Conservation (phyloP, 2,113 vertebrate genomes). For the Grammomys dolichurus region DNA sequence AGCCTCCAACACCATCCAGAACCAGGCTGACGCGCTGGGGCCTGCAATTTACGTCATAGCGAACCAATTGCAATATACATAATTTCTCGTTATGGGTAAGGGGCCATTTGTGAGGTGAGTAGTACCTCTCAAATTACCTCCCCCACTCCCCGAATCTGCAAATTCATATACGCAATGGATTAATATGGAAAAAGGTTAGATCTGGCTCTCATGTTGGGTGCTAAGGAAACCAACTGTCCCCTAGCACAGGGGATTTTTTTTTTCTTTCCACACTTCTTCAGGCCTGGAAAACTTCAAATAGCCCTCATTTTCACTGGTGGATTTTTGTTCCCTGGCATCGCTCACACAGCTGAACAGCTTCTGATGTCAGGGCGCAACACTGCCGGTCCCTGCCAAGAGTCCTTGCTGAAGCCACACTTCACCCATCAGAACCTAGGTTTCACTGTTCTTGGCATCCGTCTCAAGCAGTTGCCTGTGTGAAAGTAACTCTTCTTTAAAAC, state of each 20-base stretch:
- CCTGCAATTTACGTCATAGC: background rate
- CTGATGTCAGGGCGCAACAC: conserved; percentile 57
- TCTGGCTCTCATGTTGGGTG: background rate
- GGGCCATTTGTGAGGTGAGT: conserved; percentile 64
- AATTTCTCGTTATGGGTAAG: conserved; percentile 21
- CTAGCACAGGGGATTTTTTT: conserved; percentile 55
- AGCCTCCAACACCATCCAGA: background rate
- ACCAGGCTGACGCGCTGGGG: background rate
- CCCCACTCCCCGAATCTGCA: background rate
- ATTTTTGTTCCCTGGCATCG: background rate
- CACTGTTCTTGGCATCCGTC: background rate
- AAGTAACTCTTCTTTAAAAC: conserved; percentile 66
- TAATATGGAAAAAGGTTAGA: conserved; percentile 56
- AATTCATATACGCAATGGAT: conserved; percentile 76
- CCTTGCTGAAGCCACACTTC: conserved; percentile 69
- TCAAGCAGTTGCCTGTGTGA: conserved; percentile 30
- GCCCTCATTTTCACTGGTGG: background rate
- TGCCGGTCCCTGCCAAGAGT: conserved; percentile 69
- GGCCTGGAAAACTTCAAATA: background rate
- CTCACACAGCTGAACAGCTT: conserved; percentile 27
- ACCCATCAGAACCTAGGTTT: conserved; percentile 23
- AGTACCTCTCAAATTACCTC: conserved; percentile 74
- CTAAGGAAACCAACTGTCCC: conserved; percentile 67
- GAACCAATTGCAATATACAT: conserved; percentile 8
- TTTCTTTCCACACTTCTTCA: conserved; percentile 46